Conservation (phyloP, 2,797 vertebrate genomes). For the Poeciliopsis turneri region DNA sequence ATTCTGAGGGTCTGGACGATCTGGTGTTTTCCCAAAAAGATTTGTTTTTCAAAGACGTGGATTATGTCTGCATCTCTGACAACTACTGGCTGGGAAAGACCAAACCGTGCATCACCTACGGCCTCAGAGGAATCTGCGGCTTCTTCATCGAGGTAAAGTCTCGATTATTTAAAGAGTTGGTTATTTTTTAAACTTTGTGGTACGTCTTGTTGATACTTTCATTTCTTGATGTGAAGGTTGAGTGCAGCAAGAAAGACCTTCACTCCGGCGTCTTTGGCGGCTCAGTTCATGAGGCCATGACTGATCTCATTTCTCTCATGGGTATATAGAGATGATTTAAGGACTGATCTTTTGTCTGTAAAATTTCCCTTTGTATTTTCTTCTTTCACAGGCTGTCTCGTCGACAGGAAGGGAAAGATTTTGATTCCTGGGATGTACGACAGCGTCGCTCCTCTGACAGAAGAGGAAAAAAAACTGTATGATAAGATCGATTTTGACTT, state of each 20-base stretch:
- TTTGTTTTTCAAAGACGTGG: constrained; percentile 91
- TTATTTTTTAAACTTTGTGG: too few relatives aligned
- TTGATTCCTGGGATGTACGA: constrained; percentile 87
- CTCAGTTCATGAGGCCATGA: constrained; percentile 96
- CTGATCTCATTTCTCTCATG: constrained; percentile 91
- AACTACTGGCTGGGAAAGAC: constrained; percentile 98
- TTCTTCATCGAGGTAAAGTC: constrained; percentile 87
- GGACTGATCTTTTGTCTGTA: too few relatives aligned
- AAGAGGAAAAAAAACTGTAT: constrained; percentile 88
- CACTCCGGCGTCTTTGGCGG: constrained; percentile 97
- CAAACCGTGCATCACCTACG: constrained; percentile 97
- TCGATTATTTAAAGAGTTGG: background rate
- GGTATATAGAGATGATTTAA: constrained; percentile 73
- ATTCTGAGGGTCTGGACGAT: constrained; percentile 93
- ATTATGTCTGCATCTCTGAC: constrained; percentile 97
- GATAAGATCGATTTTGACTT: constrained; percentile 93
- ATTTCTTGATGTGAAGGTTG: constrained; percentile 78
- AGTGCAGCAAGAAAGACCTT: constrained; percentile 88
- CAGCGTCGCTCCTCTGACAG: constrained; percentile 83
- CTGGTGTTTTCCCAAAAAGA: constrained; percentile 89
- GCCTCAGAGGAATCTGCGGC: constrained; percentile 94
- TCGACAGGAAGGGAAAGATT: constrained; percentile 88
- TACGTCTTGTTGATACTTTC: background rate
- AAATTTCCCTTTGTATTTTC: background rate
- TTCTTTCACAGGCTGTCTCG: constrained; percentile 79